These are phyloP conservation scores for Cariama cristata DNA, from an alignment of 2,113 vertebrate genomes.

Conservation along the genomic window DNA sequence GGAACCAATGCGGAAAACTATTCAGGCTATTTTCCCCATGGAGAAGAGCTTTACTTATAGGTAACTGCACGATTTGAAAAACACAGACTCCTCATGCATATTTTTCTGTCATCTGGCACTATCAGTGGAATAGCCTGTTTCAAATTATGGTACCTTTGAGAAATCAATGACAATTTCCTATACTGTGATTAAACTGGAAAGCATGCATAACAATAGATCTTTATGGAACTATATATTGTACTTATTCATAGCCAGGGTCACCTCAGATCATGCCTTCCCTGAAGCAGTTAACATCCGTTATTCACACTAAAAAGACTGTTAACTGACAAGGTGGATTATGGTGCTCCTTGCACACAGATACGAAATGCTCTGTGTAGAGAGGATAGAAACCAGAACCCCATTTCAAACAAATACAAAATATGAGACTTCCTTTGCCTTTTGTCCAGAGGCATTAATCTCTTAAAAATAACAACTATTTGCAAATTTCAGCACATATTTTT, in stretches of 20 bases:
- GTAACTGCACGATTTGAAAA: neutral
- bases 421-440: neutral
- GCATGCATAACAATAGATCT: neutral
- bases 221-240: neutral
- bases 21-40: neutral
- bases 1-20: neutral
- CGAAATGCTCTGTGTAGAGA: neutral
- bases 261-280: neutral
- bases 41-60: neutral
- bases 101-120: neutral
- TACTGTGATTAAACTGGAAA: neutral
- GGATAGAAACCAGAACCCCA: neutral
- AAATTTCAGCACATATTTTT: neutral
- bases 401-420: neutral
- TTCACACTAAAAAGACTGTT: neutral
- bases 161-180: constrained; percentile 11
- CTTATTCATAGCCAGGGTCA: neutral
- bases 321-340: neutral
- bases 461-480: neutral
- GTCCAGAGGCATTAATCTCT: neutral
- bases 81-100: neutral
- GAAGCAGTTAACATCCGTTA: neutral
- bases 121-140: neutral
- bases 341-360: neutral
- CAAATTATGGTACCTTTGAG: neutral